Evolutionary conservation across 2,888 invertebrate genomes (phyloP), one percentile per base, ranked within the genome.

Genomic region (Calliopum simillimum): DNA sequence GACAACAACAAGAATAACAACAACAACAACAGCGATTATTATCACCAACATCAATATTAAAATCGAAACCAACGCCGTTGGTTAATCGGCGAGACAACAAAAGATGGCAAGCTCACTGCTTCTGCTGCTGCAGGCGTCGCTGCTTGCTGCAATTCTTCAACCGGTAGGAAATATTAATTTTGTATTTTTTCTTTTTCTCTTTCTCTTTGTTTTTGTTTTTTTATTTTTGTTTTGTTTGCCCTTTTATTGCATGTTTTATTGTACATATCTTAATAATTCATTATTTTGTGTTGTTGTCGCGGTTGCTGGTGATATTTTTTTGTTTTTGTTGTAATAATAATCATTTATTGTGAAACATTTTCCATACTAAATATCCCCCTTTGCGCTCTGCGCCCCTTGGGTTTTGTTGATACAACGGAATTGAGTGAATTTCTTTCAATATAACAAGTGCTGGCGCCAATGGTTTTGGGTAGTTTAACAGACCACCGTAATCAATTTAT

Each of bases 121-220:
- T 23, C 59, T 23, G 5, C 13, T 53, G 53, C 49, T 63, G 49
- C 63, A 43, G 19, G 61, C 46, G 47, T 63, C 25, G 16, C 49
- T 68, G 47, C 43, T 68, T 47, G 56, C 47, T 51, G 49, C 51
- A 47, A 13, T 59, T 59, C 19, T 58, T 49, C 46, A 46, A 41
- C 59, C 58, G 59, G 68, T 68, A 51, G 33, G 68, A 58, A 4
- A 47, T 51, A 6, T 21, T 65, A 13, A 21, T 14, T 55, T 44
- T 44, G 25, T n/a, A 55, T 65, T 8, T 19, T 53, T 21, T 65
- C 4, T 13, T 46, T 23, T 19, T 19, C n/a, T n/a, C n/a, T n/a
- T n/a, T n/a, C n/a, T n/a, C n/a, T n/a, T 59, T n/a, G 16, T 46
- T 16, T 16, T 5, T 46, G 56, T 13, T 25, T 4, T 56, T 56